Conservation (phyloP, 2,888 invertebrate species). For the Ochropleura leucogaster region DNA sequence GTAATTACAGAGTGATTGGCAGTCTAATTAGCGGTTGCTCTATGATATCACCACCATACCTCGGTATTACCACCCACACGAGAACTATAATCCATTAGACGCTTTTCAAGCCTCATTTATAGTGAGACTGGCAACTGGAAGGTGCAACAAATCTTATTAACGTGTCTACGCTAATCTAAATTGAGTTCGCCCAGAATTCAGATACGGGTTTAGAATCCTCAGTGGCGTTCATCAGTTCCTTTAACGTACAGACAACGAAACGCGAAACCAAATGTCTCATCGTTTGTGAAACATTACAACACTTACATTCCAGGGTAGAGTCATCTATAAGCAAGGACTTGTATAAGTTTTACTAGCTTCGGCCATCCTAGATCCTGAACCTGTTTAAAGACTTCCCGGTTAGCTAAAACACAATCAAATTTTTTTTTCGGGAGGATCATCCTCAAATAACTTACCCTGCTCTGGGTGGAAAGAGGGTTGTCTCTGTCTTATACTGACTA, state of each 20-base stretch:
- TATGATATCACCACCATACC: neutral
- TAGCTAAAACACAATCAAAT: no score
- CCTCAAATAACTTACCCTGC: no score
- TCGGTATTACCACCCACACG: slow-evolving; percentile 23
- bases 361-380: neutral
- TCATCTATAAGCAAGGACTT: neutral
- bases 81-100: slow-evolving; percentile 3
- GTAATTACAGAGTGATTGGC: slow-evolving; percentile 30
- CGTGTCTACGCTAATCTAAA: neutral
- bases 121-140: neutral
- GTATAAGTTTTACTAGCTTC: neutral
- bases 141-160: neutral
- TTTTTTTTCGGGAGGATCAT: no score
- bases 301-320: neutral
- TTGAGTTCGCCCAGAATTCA: neutral
- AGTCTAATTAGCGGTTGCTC: slow-evolving; percentile 15
- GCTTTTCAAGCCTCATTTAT: neutral
- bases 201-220: no score
- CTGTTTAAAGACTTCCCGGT: neutral
- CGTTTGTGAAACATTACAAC: neutral
- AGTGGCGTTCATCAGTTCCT: neutral
- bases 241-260: neutral
- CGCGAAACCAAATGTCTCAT: neutral
- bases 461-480: no score
- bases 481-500: no score